Base-by-base conservation (phyloP, 2,888 invertebrate genomes). In the Plagodis dolabraria region DNA sequence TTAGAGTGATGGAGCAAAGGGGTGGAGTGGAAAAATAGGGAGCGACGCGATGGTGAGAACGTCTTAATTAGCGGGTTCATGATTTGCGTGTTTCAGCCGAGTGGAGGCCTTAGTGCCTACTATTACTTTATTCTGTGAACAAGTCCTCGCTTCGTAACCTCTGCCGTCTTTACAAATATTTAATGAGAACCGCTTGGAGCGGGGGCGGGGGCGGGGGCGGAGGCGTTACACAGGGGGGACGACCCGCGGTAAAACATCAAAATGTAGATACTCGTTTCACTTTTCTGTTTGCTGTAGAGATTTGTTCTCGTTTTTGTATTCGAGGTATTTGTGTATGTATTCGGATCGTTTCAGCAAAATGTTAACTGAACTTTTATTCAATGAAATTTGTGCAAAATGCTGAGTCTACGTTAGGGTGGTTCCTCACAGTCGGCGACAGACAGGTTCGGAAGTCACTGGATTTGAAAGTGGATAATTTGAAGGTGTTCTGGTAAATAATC, bases 51-150 rank as follows among this genome's bases (percentile, higher is more conserved):
- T 46, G 36, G 42, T 44, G 54, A 53, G 56, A 44, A 42, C 46
- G 42, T 53, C 64, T 71, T 69, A 68, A 69, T 71, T 71, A 69
- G 65, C 50, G 60, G 62, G 53, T 53, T 57, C 53, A 49, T 56
- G 48, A 56, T 11, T 56, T 36, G 33, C 53, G 33, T 9, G 43
- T n/a, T 51, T 5, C 45, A 38, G 33, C 36, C n/a, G 6, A 11
- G 33, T 8, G 11, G 11, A 9, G 44, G 33, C 44, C 52, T 33
- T 12, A 7, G 35, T 11, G 12, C 7, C 35, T 34, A 12, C 40
- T 10, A 10, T 36, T 10, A 10, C 40, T 40, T 9, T 10, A 40
- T 40, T 8, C 40, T 40, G 2, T 40, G 40, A 40, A 5, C 40
- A 10, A 40, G 9, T 40, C 10, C 10, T 40, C 40, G 40, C 40